Evolutionary conservation across 2,113 vertebrate species (phyloP).

Genomic region (Clupea harengus): DNA sequence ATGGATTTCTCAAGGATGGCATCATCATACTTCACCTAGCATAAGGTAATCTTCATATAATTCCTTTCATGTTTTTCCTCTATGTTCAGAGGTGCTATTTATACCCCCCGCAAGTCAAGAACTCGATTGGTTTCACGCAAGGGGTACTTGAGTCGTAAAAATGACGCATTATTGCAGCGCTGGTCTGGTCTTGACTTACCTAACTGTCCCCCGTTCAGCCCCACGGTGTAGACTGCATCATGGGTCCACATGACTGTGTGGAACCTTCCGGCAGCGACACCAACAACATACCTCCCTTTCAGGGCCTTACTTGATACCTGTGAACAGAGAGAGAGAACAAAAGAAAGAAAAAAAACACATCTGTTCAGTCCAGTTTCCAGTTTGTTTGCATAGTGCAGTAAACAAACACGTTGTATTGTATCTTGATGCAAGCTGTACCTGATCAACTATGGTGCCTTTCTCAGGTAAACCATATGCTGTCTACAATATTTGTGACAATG

Average conservation of each 20-base stretch:
- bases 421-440: neutral
- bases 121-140: no score
- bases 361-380: no score
- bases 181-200: constrained; percentile 71
- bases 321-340: neutral
- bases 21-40: no score
- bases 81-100: no score
- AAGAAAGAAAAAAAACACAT: neutral
- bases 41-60: no score
- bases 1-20: no score
- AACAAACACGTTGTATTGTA: neutral
- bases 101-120: no score
- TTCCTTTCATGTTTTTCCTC: no score
- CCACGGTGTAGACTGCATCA: constrained; percentile 93
- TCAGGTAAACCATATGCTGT: neutral
- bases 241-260: constrained; percentile 95
- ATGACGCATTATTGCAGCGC: no score
- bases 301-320: constrained; percentile 90
- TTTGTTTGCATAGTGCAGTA: no score
- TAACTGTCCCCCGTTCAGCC: constrained; percentile 93
- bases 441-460: neutral
- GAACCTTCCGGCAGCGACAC: constrained; percentile 93
- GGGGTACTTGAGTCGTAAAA: no score
- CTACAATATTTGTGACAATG: no score
- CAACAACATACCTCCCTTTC: constrained; percentile 86